Percentiles rank a stretch among this genome's conserved stretches.
phyloP scores from a whole-genome alignment of 2,888 invertebrate species.

The Sinohyriopsis cumingii region DNA sequence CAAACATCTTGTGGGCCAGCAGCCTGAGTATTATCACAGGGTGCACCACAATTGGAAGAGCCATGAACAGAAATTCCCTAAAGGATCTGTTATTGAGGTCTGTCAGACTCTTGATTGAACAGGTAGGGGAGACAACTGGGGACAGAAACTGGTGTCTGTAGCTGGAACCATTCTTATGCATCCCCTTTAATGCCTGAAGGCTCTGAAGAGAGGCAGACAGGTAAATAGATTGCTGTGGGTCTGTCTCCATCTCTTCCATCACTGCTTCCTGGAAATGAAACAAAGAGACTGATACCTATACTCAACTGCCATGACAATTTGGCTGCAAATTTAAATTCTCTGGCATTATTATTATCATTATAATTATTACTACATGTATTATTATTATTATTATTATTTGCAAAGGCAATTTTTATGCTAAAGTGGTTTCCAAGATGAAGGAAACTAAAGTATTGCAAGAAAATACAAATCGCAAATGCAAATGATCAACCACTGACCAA shows the following conservation, averaged over 20 bases:
- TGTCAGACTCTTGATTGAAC: constrained; percentile 57
- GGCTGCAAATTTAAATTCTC: too few species aligned
- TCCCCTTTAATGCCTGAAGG: constrained; percentile 15
- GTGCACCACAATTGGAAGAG: constrained; percentile 75
- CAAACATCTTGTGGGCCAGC: constrained; percentile 76
- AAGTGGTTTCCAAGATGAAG: too few species aligned
- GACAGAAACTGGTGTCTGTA: constrained; percentile 42
- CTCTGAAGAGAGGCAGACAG: constrained; percentile 51
- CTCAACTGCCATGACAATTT: neutral
- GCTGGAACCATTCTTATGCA: too few species aligned
- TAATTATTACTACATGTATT: too few species aligned
- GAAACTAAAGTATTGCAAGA: neutral
- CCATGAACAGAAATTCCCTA: constrained; percentile 64
- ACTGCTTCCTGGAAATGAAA: constrained; percentile 55
- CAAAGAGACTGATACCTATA: neutral
- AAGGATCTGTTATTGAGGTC: constrained; percentile 54
- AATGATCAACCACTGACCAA: too few species aligned
- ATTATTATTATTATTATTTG: too few species aligned
- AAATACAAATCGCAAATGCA: neutral
- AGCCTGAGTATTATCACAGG: constrained; percentile 76
- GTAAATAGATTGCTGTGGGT: constrained; percentile 46
- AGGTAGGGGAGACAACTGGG: constrained; percentile 55
- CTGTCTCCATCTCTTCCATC: constrained; percentile 46
- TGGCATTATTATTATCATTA: too few species aligned
- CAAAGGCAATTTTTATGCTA: too few species aligned